phyloP scores from a whole-genome alignment of 2,888 invertebrate species.

The Andrena flavipes region DNA sequence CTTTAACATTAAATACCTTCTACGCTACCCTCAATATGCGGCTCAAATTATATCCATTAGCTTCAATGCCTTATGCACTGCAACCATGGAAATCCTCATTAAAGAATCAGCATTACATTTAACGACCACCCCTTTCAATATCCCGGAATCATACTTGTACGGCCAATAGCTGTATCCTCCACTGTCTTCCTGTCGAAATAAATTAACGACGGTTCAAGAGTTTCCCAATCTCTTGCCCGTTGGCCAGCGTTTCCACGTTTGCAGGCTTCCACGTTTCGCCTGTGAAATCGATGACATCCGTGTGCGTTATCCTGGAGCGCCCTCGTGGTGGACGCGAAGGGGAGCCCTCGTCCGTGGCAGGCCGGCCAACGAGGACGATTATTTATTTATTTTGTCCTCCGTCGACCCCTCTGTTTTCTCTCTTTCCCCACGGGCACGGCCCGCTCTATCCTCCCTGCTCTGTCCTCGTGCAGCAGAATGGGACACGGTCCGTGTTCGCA shows the following conservation, averaged over 20 bases:
- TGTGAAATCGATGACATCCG: slow-evolving; percentile 55
- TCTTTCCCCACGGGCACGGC: slow-evolving; percentile 11
- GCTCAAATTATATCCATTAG: too few relatives aligned
- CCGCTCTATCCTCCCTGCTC: slow-evolving; percentile 35
- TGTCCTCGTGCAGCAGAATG: slow-evolving; percentile 47
- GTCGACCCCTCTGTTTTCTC: slow-evolving; percentile 28
- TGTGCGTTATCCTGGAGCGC: slow-evolving; percentile 1
- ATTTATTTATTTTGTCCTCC: slow-evolving; percentile 64
- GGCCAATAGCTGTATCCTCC: too few relatives aligned
- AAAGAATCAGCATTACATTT: too few relatives aligned
- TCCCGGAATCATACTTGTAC: too few relatives aligned
- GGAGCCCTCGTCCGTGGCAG: not conserved
- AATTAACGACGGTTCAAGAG: not conserved
- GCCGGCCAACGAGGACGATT: slow-evolving; percentile 39
- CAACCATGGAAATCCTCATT: too few relatives aligned
- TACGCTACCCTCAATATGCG: too few relatives aligned
- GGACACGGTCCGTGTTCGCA: slow-evolving; percentile 64
- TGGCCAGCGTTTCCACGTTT: not conserved
- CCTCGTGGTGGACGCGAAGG: not conserved
- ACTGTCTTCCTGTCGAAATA: too few relatives aligned
- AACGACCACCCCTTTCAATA: too few relatives aligned
- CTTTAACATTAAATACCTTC: too few relatives aligned
- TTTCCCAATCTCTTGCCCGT: slow-evolving; percentile 15
- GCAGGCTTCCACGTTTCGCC: slow-evolving; percentile 31
- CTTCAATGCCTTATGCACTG: too few relatives aligned